Percentiles rank a stretch among this genome's conserved stretches.
Evolutionary conservation across 2,113 vertebrate genomes (phyloP).

Genomic region (Pedionomus torquatus): DNA sequence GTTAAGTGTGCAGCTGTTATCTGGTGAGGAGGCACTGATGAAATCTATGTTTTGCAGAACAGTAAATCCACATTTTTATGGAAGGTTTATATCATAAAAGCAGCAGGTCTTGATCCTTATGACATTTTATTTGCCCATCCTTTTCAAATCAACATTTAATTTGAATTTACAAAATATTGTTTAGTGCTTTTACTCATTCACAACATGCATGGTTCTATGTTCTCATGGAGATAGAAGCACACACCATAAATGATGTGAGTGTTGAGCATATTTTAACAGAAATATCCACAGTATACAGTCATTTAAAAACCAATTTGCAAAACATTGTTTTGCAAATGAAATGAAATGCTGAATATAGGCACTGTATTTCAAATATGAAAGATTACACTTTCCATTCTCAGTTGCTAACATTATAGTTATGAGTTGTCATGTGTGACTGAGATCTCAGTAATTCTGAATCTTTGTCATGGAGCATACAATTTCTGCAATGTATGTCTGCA

Average conservation of each 20-base stretch:
- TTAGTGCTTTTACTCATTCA: not conserved
- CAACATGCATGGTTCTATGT: not conserved
- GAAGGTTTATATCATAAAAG: conserved; percentile 21
- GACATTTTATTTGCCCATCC: not conserved
- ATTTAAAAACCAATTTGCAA: conserved; percentile 28
- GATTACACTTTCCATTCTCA: not conserved
- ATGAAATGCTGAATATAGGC: conserved; percentile 14
- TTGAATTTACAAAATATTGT: conserved; percentile 11
- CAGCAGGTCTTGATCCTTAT: conserved; percentile 1
- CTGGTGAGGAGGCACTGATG: not conserved
- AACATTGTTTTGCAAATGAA: conserved; percentile 3
- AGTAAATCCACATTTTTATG: not conserved
- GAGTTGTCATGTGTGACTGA: not conserved
- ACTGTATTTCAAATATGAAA: not conserved
- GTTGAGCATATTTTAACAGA: conserved; percentile 25
- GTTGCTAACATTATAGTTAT: not conserved
- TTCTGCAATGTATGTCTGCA: not conserved
- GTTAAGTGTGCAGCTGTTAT: not conserved
- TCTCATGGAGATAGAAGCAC: not conserved
- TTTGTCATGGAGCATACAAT: not conserved
- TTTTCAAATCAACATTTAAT: conserved; percentile 32
- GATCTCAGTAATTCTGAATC: not conserved
- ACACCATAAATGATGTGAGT: not conserved
- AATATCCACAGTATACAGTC: not conserved
- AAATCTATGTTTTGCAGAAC: not conserved